Conservation (phyloP, 2,888 invertebrate species). For the Euclidia mi region DNA sequence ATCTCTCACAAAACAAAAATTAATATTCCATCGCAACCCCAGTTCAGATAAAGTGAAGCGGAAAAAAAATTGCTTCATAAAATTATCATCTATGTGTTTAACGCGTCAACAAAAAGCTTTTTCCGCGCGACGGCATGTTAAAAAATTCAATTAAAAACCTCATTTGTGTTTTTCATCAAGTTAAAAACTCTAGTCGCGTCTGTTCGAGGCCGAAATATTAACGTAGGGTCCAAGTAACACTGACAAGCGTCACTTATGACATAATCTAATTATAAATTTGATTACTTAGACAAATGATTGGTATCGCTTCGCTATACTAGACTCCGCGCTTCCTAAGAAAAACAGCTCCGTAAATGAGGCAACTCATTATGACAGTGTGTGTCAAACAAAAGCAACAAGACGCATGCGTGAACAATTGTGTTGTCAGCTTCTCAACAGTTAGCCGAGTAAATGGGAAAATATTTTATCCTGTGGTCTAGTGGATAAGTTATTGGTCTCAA, state of each 20-base stretch:
- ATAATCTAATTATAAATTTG: not conserved
- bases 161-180: constrained; percentile 78
- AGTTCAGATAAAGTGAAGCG: constrained; percentile 24
- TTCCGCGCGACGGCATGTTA: constrained; percentile 49
- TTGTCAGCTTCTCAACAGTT: too few species aligned
- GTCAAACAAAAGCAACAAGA: too few species aligned
- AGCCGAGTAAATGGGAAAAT: too few species aligned
- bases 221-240: constrained; percentile 47
- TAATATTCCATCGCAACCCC: constrained; percentile 28
- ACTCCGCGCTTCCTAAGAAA: too few species aligned
- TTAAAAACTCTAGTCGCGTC: constrained; percentile 72
- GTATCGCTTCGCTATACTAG: too few species aligned
- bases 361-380: too few species aligned
- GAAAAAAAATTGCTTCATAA: constrained; percentile 40
- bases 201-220: constrained; percentile 67
- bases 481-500: too few species aligned
- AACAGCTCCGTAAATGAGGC: too few species aligned
- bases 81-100: constrained; percentile 58
- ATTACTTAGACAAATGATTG: too few species aligned
- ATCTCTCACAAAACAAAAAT: constrained; percentile 21
- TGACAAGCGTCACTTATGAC: constrained; percentile 4
- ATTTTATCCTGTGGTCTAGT: too few species aligned
- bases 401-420: too few species aligned
- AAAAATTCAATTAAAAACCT: constrained; percentile 79
- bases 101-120: constrained; percentile 59